These are phyloP conservation scores for Chloropsis cyanopogon DNA, from an alignment of 2,113 vertebrate genomes.

Conservation along the genomic window DNA sequence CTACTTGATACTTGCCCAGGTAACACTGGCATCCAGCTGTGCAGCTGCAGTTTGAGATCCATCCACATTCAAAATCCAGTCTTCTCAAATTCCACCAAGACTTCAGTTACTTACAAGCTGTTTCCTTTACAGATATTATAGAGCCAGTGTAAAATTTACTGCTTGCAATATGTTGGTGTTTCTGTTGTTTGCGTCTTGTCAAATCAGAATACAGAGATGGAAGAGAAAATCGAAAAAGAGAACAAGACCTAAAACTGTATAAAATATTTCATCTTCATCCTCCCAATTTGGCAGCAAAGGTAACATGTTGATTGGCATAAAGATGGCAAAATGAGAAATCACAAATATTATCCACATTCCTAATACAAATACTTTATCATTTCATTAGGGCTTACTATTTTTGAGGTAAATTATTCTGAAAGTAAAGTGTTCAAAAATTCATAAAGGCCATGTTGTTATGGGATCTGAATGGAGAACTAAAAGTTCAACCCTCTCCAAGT, in stretches of 20 bases:
- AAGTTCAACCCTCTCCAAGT: not conserved
- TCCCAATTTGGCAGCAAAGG: not conserved
- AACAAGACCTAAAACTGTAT: not conserved
- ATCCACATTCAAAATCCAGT: not conserved
- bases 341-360: not conserved
- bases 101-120: not conserved
- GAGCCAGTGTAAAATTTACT: not conserved
- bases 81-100: not conserved
- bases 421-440: not conserved
- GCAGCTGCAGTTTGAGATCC: not conserved
- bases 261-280: not conserved
- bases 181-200: not conserved
- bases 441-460: not conserved
- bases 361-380: not conserved
- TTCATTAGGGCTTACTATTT: not conserved
- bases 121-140: not conserved
- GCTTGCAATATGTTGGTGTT: not conserved
- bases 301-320: not conserved
- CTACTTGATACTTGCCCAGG: not conserved
- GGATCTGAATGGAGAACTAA: not conserved
- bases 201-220: not conserved
- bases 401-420: not conserved
- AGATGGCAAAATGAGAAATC: not conserved
- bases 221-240: not conserved
- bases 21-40: not conserved